These are phyloP conservation scores for Mastomys natalensis DNA, from an alignment of 2,113 vertebrate species.

Conservation along the genomic window DNA sequence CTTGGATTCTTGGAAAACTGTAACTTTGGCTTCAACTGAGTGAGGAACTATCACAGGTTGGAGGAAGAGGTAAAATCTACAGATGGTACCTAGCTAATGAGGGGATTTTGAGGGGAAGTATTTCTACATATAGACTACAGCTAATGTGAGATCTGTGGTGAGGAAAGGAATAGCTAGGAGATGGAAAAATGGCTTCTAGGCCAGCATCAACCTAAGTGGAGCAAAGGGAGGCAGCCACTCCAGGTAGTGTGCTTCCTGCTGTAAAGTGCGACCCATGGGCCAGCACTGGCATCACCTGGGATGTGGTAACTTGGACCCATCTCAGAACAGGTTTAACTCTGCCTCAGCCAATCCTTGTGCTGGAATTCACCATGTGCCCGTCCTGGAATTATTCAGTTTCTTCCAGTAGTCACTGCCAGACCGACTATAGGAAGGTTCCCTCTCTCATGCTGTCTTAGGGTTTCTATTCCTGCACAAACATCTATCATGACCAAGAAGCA, in stretches of 20 bases:
- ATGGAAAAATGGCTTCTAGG: background rate
- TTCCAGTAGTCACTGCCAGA: background rate
- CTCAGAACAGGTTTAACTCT: background rate
- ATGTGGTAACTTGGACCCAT: background rate
- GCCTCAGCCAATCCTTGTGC: too few species aligned
- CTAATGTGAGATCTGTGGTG: background rate
- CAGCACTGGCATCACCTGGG: background rate
- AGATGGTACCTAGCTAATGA: constrained; percentile 29
- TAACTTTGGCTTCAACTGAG: background rate
- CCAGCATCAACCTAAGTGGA: background rate
- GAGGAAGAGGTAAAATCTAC: constrained; percentile 14
- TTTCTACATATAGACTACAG: background rate
- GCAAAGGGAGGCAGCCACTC: background rate
- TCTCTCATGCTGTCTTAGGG: background rate
- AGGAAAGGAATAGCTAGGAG: background rate
- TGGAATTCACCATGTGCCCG: background rate
- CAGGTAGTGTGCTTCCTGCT: background rate
- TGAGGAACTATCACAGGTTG: background rate
- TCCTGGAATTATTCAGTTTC: background rate
- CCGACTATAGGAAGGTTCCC: background rate
- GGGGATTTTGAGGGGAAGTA: constrained; percentile 30
- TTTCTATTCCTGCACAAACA: too few species aligned
- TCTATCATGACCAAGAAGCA: too few species aligned
- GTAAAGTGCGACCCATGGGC: background rate
- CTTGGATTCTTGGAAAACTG: constrained; percentile 2